Evolutionary conservation across 2,797 vertebrate genomes (phyloP).

Genomic region (Mus caroli): DNA sequence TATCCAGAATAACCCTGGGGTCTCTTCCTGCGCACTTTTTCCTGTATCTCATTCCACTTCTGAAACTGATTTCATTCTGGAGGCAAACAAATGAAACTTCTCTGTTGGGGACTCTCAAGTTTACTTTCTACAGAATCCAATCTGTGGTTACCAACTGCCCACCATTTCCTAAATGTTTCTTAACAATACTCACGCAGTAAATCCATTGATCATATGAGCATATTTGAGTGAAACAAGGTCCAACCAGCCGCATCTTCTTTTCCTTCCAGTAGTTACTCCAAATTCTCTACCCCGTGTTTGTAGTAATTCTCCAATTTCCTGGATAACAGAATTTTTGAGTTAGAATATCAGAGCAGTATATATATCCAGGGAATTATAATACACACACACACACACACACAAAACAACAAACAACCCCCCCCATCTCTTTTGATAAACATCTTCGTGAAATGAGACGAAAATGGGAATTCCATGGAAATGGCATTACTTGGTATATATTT

Average conservation of each 20-base stretch:
- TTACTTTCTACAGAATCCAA: slow-evolving; percentile 64
- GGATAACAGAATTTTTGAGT: slow-evolving; percentile 63
- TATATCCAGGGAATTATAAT: not conserved
- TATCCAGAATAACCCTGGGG: not conserved
- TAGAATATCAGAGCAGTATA: slow-evolving; percentile 5
- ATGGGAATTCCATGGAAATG: not conserved
- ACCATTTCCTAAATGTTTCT: not conserved
- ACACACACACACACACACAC: not conserved
- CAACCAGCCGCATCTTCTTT: slow-evolving; percentile 98
- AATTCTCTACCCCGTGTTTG: slow-evolving; percentile 96
- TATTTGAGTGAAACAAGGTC: slow-evolving; percentile 97
- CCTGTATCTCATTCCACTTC: not conserved
- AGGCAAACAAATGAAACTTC: not conserved
- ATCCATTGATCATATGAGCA: slow-evolving; percentile 99
- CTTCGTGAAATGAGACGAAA: slow-evolving; percentile 38
- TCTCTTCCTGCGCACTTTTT: not conserved
- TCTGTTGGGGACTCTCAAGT: not conserved
- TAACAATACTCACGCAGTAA: slow-evolving; percentile 95
- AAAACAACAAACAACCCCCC: too few species aligned
- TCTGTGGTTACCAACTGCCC: not conserved
- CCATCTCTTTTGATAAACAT: not conserved
- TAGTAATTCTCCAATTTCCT: slow-evolving; percentile 96
- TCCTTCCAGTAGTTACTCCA: slow-evolving; percentile 98
- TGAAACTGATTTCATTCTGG: slow-evolving; percentile 33
- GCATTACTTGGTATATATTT: slow-evolving; percentile 4